These are phyloP conservation scores for Hormaphis cornu DNA, from an alignment of 1,140 invertebrate genomes.

Conservation along the genomic window DNA sequence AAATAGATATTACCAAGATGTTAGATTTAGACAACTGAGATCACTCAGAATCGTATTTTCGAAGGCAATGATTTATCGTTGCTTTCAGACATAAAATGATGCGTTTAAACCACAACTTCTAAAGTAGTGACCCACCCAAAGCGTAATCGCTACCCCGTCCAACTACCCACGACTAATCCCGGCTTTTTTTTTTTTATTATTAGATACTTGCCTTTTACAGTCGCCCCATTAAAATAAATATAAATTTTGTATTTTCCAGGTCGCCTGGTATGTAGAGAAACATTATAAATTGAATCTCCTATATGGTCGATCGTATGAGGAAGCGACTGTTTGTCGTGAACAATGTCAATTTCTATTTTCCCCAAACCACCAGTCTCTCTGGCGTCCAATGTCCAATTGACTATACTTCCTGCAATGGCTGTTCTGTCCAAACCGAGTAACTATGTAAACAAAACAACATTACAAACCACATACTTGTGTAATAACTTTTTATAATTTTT, in stretches of 20 bases:
- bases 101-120: no score
- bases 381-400: constrained; percentile 74
- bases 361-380: constrained; percentile 76
- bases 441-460: constrained; percentile 40
- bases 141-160: no score
- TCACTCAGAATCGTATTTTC: no score
- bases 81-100: no score
- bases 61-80: no score
- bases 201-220: constrained; percentile 72
- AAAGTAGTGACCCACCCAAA: no score
- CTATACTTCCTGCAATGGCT: constrained; percentile 54
- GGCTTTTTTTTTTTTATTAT: no score
- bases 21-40: no score
- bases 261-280: constrained; percentile 79
- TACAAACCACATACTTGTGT: neutral
- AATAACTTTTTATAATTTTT: neutral
- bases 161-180: no score
- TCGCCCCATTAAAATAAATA: constrained; percentile 89
- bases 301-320: constrained; percentile 76
- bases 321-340: constrained; percentile 70
- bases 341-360: constrained; percentile 79
- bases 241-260: constrained; percentile 88
- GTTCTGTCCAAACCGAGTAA: constrained; percentile 53
- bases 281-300: constrained; percentile 68
- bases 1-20: no score